phyloP scores from a whole-genome alignment of 2,888 invertebrate species.

The Nudaria mundana region DNA sequence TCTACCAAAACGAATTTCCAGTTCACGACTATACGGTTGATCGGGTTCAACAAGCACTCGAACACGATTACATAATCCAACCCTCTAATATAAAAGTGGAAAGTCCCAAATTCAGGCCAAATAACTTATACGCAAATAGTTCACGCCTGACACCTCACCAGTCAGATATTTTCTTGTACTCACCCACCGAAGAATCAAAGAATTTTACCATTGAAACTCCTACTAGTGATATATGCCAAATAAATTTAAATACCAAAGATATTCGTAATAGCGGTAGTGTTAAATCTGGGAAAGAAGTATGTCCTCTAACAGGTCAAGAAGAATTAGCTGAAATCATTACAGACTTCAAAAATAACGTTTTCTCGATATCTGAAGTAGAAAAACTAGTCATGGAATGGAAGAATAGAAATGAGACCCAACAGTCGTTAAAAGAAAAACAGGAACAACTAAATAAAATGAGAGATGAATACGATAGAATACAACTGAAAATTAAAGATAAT shows the following conservation, averaged over 20 bases:
- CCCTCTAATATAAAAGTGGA: constrained; percentile 83
- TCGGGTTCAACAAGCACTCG: constrained; percentile 73
- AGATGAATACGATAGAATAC: constrained; percentile 90
- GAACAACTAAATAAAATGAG: constrained; percentile 90
- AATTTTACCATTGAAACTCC: constrained; percentile 72
- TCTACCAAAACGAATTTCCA: constrained; percentile 74
- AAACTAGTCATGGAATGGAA: constrained; percentile 93
- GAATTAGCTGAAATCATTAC: constrained; percentile 93
- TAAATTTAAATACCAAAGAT: constrained; percentile 69
- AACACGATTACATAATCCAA: constrained; percentile 82
- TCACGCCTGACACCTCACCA: constrained; percentile 68
- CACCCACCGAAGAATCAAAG: constrained; percentile 76
- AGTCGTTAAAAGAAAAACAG: constrained; percentile 91
- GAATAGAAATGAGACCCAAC: constrained; percentile 92
- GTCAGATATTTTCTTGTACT: constrained; percentile 69
- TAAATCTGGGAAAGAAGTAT: constrained; percentile 67
- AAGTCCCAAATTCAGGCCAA: constrained; percentile 72
- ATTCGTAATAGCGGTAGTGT: constrained; percentile 62
- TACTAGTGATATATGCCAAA: constrained; percentile 76
- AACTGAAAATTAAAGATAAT: constrained; percentile 87
- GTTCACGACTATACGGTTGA: constrained; percentile 54
- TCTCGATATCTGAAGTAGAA: constrained; percentile 92
- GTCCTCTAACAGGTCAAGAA: constrained; percentile 82
- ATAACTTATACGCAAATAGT: constrained; percentile 72
- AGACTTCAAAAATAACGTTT: constrained; percentile 94